phyloP scores from a whole-genome alignment of 2,888 invertebrate species.

The Brachyptera putata region DNA sequence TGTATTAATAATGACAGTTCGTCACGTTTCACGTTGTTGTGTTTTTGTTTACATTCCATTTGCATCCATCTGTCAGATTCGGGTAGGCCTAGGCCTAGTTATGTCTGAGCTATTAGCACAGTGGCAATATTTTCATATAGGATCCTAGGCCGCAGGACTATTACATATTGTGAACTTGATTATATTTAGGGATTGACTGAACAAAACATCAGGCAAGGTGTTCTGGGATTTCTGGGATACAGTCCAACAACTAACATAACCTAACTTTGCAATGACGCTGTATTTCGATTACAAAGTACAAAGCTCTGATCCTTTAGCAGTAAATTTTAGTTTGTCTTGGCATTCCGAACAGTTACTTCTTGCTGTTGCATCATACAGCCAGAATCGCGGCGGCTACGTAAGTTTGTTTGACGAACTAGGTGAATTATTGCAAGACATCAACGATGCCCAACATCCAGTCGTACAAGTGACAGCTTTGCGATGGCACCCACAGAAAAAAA shows the following conservation, averaged over 20 bases:
- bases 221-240: too few species aligned
- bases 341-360: slow-evolving; percentile 74
- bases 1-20: too few species aligned
- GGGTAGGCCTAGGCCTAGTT: too few species aligned
- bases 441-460: slow-evolving; percentile 68
- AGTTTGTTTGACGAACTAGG: slow-evolving; percentile 84
- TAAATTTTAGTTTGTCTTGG: slow-evolving; percentile 79
- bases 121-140: too few species aligned
- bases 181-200: too few species aligned
- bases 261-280: slow-evolving; percentile 59
- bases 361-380: slow-evolving; percentile 81
- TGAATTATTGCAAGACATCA: slow-evolving; percentile 67
- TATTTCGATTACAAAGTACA: slow-evolving; percentile 82
- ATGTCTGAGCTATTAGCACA: too few species aligned
- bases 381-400: slow-evolving; percentile 83
- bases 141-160: too few species aligned
- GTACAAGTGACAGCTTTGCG: slow-evolving; percentile 76
- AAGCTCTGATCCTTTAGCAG: slow-evolving; percentile 68
- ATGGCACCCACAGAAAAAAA: slow-evolving; percentile 85
- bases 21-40: too few species aligned
- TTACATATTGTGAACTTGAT: too few species aligned
- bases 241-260: not conserved
- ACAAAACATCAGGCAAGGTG: too few species aligned
- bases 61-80: too few species aligned
- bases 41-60: too few species aligned